Conservation (phyloP, 2,888 invertebrate genomes). For the Venusia cambrica region DNA sequence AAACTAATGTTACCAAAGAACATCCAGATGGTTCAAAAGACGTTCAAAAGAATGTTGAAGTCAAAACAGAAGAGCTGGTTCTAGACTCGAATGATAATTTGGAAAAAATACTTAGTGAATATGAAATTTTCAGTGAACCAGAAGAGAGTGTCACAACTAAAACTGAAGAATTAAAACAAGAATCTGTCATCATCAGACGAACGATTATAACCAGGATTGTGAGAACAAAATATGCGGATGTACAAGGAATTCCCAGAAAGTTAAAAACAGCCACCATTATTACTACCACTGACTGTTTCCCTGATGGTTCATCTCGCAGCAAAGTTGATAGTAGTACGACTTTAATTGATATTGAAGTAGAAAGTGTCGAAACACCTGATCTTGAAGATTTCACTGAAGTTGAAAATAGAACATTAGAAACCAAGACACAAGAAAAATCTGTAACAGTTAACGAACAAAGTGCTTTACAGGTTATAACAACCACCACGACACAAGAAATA, state of each 20-base stretch:
- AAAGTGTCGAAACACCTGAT: constrained; percentile 46
- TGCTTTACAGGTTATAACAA: constrained; percentile 58
- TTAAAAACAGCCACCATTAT: constrained; percentile 59
- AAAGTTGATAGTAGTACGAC: constrained; percentile 64
- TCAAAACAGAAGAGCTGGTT: constrained; percentile 61
- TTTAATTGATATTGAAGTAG: constrained; percentile 54
- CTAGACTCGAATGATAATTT: constrained; percentile 52
- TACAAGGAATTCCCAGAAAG: constrained; percentile 49
- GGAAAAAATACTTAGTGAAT: constrained; percentile 55
- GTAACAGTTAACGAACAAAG: constrained; percentile 54
- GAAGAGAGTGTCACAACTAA: constrained; percentile 59
- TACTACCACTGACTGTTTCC: constrained; percentile 67
- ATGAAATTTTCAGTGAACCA: constrained; percentile 46
- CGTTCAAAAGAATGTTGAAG: constrained; percentile 67
- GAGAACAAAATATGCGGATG: constrained; percentile 61
- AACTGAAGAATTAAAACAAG: constrained; percentile 55
- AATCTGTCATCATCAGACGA: constrained; percentile 51
- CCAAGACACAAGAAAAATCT: constrained; percentile 53
- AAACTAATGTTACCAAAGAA: constrained; percentile 67
- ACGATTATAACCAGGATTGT: constrained; percentile 54
- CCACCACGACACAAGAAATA: constrained; percentile 61
- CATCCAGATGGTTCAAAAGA: constrained; percentile 67
- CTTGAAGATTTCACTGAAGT: constrained; percentile 50
- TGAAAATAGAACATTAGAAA: constrained; percentile 54
- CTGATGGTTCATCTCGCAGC: constrained; percentile 67